Base-by-base conservation (phyloP, 2,113 vertebrate species). In the Gadus macrocephalus region DNA sequence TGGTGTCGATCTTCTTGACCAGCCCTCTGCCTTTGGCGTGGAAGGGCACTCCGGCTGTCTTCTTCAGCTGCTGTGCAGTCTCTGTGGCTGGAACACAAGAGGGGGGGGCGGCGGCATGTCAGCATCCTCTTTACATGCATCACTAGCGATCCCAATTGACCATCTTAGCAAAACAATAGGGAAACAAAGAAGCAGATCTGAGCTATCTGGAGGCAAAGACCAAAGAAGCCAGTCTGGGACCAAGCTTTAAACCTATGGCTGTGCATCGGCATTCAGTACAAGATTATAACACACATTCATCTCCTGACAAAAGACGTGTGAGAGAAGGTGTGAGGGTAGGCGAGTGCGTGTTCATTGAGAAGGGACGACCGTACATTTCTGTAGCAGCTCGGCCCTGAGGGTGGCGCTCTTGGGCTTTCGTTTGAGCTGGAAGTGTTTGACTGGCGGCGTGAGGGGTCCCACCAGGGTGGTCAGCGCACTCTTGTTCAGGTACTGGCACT, bases 361-460 rank as follows among this genome's bases (percentile, higher is more conserved):
- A 17, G 1, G 27, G 28, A 3, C 2, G n/a, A 71, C 94, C 94
- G 93, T 90, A 98, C 97, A 99, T 76, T 99, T 99, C 87, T 98
- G 97, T 16, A 99, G 87, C 74, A 98, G 95, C 83, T 99, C 97
- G 0, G 97, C 97, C 79, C 97, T 88, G 69, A 99, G 93, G 0
- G 97, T 98, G 75, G 97, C 97, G 64, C 97, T 99, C 91, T 99
- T 99, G 69, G 96, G 97, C 70, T 99, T 99, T 81, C 96, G 90
- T 84, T 98, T 98, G 27, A 98, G 87, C 89, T 99, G 97, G 77
- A 99, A 99, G 77, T 99, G 97, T 87, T 99, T 99, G 81, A 98
- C 94, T 0, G 97, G 95, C 2, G 96, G 97, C 0, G 96, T 96
- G 49, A 98, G 95, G 1, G 97, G 96, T 31, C 97, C 97, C 25